Conservation (phyloP, 2,888 invertebrate genomes). For the Protonemura montana region DNA sequence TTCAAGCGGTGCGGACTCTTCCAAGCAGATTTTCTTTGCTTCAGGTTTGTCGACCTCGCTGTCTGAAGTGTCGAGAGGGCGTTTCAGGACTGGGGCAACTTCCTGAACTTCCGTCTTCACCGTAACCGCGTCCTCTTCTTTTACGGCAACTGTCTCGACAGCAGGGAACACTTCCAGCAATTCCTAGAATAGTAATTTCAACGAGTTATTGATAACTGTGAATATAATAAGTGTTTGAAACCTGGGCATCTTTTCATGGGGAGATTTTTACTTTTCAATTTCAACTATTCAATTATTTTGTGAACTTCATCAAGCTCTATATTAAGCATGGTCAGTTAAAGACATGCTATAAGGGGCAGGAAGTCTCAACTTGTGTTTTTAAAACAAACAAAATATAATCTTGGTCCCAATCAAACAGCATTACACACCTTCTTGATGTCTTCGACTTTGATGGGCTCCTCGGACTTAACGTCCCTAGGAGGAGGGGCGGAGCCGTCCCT, state of each 20-base stretch:
- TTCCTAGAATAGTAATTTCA: not conserved
- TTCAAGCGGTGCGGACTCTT: conserved; percentile 56
- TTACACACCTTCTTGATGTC: not conserved
- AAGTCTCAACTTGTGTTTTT: too few relatives aligned
- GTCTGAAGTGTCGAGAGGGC: conserved; percentile 56
- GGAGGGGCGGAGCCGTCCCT: conserved; percentile 4
- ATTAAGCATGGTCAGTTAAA: too few relatives aligned
- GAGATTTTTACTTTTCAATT: too few relatives aligned
- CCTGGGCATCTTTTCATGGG: too few relatives aligned
- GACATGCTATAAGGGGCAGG: too few relatives aligned
- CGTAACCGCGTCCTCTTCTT: conserved; percentile 57
- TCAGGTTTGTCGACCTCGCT: conserved; percentile 58
- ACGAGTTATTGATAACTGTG: too few relatives aligned
- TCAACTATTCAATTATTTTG: too few relatives aligned
- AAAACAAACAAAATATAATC: too few relatives aligned
- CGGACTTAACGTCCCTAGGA: conserved; percentile 43
- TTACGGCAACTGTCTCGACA: conserved; percentile 44
- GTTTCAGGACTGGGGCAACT: conserved; percentile 50
- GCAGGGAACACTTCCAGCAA: not conserved
- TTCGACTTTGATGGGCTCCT: conserved; percentile 39
- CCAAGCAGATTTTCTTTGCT: conserved; percentile 61
- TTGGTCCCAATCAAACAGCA: too few relatives aligned
- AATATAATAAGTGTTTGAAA: too few relatives aligned
- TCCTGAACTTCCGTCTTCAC: conserved; percentile 58
- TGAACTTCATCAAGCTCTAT: too few relatives aligned